These are phyloP conservation scores for Heliothis peltigera DNA, from an alignment of 2,888 invertebrate species.

Conservation along the genomic window DNA sequence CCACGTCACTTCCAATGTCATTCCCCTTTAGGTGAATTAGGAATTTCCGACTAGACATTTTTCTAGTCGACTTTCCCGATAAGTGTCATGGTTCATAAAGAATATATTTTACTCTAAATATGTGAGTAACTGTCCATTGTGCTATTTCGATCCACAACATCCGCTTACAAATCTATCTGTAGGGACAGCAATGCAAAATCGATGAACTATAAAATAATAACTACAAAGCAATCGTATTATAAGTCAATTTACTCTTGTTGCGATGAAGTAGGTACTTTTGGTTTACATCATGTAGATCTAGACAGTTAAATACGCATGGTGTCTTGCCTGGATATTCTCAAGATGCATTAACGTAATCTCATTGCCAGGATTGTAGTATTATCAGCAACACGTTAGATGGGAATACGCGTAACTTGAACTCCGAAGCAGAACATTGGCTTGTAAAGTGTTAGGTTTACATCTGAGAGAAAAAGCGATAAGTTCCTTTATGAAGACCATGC, in stretches of 20 bases:
- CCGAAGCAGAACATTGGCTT: slow-evolving; percentile 5
- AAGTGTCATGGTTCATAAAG: background rate
- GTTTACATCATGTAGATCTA: slow-evolving; percentile 56
- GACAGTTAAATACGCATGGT: slow-evolving; percentile 47
- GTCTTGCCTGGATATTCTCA: slow-evolving; percentile 69
- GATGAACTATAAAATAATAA: slow-evolving; percentile 17
- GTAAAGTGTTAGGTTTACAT: slow-evolving; percentile 7
- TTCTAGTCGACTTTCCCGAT: background rate
- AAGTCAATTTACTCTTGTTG: slow-evolving; percentile 18
- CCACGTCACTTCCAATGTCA: slow-evolving; percentile 74
- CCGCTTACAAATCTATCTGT: slow-evolving; percentile 9
- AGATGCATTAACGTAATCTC: slow-evolving; percentile 65
- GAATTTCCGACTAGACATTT: slow-evolving; percentile 29
- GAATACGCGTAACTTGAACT: slow-evolving; percentile 18
- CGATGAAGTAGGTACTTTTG: slow-evolving; percentile 35
- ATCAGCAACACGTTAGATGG: slow-evolving; percentile 27
- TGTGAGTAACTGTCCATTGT: background rate
- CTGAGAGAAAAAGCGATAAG: background rate
- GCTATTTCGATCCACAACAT: slow-evolving; percentile 15
- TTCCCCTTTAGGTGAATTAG: slow-evolving; percentile 67
- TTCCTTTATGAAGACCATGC: background rate
- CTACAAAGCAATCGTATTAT: slow-evolving; percentile 32
- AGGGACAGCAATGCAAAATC: background rate
- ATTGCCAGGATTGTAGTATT: slow-evolving; percentile 19
- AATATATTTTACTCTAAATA: background rate